Conservation (phyloP, 2,113 vertebrate genomes). For the Malurus cyaneus region DNA sequence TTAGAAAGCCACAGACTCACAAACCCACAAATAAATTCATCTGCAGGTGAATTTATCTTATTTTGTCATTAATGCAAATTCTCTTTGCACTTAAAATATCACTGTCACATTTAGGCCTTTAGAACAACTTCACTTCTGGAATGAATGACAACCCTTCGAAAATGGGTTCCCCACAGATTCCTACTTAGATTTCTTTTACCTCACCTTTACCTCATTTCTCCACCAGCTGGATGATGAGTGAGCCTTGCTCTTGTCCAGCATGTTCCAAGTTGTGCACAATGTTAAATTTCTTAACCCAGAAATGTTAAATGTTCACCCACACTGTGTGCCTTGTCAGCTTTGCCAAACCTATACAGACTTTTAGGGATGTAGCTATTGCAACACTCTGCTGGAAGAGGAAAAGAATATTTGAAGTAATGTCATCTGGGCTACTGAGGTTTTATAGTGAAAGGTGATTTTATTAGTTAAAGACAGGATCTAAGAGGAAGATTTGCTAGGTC, state of each 20-base stretch:
- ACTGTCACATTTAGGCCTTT: neutral
- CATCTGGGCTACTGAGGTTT: neutral
- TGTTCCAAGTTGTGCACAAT: neutral
- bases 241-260: neutral
- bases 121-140: neutral
- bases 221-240: neutral
- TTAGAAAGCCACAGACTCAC: neutral
- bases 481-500: neutral
- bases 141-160: neutral
- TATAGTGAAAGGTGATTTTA: neutral
- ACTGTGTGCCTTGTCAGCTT: accelerated
- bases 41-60: neutral
- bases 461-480: neutral
- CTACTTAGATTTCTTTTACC: neutral
- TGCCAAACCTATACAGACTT: neutral
- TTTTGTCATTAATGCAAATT: neutral
- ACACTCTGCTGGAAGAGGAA: neutral
- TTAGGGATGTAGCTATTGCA: neutral
- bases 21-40: neutral
- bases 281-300: neutral
- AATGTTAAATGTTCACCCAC: neutral
- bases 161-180: neutral
- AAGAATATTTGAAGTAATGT: neutral
- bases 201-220: neutral
- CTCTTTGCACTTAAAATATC: neutral